phyloP scores from a whole-genome alignment of 1,140 invertebrate species.

The Diorhabda elongata region DNA sequence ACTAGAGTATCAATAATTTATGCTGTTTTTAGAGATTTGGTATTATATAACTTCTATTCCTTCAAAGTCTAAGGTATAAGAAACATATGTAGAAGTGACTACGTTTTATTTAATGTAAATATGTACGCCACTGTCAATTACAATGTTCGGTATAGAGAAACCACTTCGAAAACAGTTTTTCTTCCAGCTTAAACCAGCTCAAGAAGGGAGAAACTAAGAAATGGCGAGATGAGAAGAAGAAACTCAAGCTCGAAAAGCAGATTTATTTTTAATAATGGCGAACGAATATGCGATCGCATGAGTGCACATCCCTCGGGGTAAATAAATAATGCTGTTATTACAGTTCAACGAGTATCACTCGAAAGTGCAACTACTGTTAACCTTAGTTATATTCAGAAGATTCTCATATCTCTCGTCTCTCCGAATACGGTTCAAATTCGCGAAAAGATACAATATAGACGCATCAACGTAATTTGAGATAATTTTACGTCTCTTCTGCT shows the following conservation, averaged over 20 bases:
- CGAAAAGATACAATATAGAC: conserved; percentile 9
- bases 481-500: conserved; percentile 42
- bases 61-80: no score
- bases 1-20: no score
- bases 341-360: conserved; percentile 38
- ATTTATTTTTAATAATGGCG: conserved; percentile 49
- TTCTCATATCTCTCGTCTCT: conserved; percentile 21
- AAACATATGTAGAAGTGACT: no score
- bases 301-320: conserved; percentile 41
- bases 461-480: conserved; percentile 40
- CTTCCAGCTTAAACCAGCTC: not conserved
- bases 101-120: not conserved
- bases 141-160: not conserved
- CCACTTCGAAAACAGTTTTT: not conserved
- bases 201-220: conserved; percentile 6
- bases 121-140: not conserved
- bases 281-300: conserved; percentile 40
- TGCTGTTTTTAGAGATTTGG: no score
- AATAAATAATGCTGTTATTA: conserved; percentile 49
- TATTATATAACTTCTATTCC: no score
- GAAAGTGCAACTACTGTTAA: conserved; percentile 24
- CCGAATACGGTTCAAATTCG: conserved; percentile 16
- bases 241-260: conserved; percentile 27
- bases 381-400: conserved; percentile 9
- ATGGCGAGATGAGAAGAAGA: conserved; percentile 6